Percentiles rank a stretch among this genome's conserved stretches.
Conservation (phyloP, 2,888 invertebrate genomes). For the Dinocampus coccinellae region DNA sequence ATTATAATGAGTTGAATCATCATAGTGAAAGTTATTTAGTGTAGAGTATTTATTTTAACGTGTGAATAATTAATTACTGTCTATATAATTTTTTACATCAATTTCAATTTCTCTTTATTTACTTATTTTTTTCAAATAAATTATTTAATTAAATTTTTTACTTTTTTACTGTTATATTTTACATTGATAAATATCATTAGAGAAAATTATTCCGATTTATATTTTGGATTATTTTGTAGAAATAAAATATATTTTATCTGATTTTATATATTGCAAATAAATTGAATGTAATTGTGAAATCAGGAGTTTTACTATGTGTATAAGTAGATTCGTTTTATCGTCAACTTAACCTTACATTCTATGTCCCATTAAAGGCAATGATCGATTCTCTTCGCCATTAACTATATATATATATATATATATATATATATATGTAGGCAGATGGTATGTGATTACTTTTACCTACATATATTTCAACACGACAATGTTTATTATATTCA, state of each 20-base stretch:
- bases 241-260: not conserved
- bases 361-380: not conserved
- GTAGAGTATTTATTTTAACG: not conserved
- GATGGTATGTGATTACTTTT: not conserved
- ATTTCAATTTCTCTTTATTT: not conserved
- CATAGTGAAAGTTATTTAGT: not conserved
- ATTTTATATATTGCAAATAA: not conserved
- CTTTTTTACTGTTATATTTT: not conserved
- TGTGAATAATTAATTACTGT: not conserved
- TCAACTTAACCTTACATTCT: conserved; percentile 6
- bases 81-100: not conserved
- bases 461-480: too few relatives aligned
- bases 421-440: not conserved
- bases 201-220: not conserved
- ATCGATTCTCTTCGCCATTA: conserved; percentile 15
- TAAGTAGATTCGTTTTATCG: not conserved
- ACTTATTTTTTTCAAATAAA: not conserved
- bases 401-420: not conserved
- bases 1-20: too few relatives aligned
- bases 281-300: not conserved
- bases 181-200: not conserved
- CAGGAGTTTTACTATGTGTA: not conserved
- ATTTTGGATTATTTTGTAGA: not conserved
- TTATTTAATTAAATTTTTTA: not conserved
- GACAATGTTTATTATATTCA: not conserved